Base-by-base conservation (phyloP, 1,140 invertebrate species). In the Popillia japonica region DNA sequence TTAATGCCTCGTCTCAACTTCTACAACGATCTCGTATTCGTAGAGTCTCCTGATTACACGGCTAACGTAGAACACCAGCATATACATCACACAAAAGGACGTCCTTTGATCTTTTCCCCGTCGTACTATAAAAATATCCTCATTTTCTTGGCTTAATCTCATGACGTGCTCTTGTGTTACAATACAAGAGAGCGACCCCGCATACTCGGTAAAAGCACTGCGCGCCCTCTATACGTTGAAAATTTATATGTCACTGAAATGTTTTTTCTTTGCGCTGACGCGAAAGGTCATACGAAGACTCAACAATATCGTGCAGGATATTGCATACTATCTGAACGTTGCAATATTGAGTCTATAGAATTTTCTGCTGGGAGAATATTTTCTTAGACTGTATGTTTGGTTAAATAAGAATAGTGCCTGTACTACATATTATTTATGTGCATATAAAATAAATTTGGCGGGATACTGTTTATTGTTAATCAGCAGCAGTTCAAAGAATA, bases 201-300 rank as follows among this genome's bases (percentile, higher is more conserved):
- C 6, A n/a, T 17, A 55, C 14, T 55, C 48, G 48, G 48, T 55
- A 55, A 55, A 55, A 55, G 48, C 48, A 17, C 11, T 55, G 17
- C 9, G 10, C 44, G 48, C 11, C 48, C 17, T 14, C 48, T 34
- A 34, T 34, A 17, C 48, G 14, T 17, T 17, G 48, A n/a, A 55
- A 55, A 55, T 55, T 55, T 55, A 55, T 55, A 55, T 55, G 48
- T 55, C 48, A 55, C 48, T n/a, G 14, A 55, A 17, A 55, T 55
- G 48, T 17, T 55, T 55, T 55, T 17, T 55, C 17, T 55, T 55
- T n/a, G 14, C 14, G 14, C 6, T 55, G 48, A 55, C 44, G 44
- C 3, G 44, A 11, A 55, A 55, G 48, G 48, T 55, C 48, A 17
- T 4, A 55, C 14, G 48, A 55, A n/a, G 48, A 34, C 48, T 17